phyloP scores from a whole-genome alignment of 2,888 invertebrate species.

The Pseudococcus longispinus region DNA sequence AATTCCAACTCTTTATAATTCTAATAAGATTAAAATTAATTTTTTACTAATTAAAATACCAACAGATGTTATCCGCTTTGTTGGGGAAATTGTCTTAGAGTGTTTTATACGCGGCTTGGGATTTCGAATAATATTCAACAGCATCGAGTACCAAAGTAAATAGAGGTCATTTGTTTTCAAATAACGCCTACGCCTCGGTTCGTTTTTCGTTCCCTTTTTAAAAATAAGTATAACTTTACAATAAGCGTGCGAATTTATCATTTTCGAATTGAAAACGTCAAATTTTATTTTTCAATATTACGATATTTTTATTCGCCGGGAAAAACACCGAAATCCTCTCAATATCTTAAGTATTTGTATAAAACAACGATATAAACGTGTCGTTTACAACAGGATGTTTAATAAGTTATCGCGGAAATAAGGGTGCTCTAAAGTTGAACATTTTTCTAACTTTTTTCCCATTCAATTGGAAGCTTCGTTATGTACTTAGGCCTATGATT shows the following conservation, averaged over 20 bases:
- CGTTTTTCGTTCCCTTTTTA: not conserved
- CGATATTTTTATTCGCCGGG: not conserved
- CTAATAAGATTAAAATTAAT: not conserved
- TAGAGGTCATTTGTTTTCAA: not conserved
- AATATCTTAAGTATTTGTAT: not conserved
- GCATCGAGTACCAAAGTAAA: not conserved
- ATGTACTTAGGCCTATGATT: too few relatives aligned
- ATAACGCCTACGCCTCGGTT: not conserved
- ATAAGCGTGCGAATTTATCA: slow-evolving; percentile 10
- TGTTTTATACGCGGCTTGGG: not conserved
- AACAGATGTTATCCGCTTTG: not conserved
- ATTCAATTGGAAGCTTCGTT: too few relatives aligned
- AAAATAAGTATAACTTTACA: not conserved
- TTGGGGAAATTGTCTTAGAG: not conserved
- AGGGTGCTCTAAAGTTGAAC: too few relatives aligned
- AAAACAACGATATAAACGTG: not conserved
- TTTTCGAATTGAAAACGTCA: not conserved
- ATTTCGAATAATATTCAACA: not conserved
- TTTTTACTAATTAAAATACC: not conserved
- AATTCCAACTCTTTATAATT: not conserved
- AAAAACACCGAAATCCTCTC: not conserved
- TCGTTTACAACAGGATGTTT: not conserved
- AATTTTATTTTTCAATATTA: not conserved
- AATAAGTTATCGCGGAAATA: too few relatives aligned
- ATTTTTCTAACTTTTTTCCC: too few relatives aligned